Evolutionary conservation across 2,888 invertebrate genomes (phyloP).

Genomic region (Tromatobia lineatoria): DNA sequence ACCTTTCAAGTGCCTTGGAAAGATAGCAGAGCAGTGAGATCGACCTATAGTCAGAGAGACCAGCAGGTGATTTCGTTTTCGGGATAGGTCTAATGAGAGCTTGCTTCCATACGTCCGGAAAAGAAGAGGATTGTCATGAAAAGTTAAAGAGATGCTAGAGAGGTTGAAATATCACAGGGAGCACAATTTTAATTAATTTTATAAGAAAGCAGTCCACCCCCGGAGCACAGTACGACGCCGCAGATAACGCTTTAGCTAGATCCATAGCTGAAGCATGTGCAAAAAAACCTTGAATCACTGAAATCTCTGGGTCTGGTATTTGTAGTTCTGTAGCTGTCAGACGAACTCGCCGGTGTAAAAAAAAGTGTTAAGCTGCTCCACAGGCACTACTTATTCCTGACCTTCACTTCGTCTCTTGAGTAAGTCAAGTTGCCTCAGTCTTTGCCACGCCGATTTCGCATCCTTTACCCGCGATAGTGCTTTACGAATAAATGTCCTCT

Average conservation of each 20-base stretch:
- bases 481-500: neutral
- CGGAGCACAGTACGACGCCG: neutral
- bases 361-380: neutral
- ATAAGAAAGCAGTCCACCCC: neutral
- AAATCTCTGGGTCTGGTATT: neutral
- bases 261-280: neutral
- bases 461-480: neutral
- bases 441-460: neutral
- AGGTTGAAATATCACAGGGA: neutral
- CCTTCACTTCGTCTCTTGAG: neutral
- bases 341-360: neutral
- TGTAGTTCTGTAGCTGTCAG: neutral
- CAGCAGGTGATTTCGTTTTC: slow-evolving; percentile 65
- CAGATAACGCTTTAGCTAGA: neutral
- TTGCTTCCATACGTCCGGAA: slow-evolving; percentile 67
- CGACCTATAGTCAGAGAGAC: slow-evolving; percentile 70
- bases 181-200: neutral
- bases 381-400: neutral
- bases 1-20: neutral
- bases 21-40: slow-evolving; percentile 70
- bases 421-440: neutral
- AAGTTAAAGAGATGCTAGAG: slow-evolving; percentile 4
- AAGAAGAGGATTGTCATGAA: neutral
- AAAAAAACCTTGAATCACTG: neutral
- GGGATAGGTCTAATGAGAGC: slow-evolving; percentile 71